Evolutionary conservation across 2,797 vertebrate species (phyloP).

Genomic region (Rhinophrynus dorsalis): DNA sequence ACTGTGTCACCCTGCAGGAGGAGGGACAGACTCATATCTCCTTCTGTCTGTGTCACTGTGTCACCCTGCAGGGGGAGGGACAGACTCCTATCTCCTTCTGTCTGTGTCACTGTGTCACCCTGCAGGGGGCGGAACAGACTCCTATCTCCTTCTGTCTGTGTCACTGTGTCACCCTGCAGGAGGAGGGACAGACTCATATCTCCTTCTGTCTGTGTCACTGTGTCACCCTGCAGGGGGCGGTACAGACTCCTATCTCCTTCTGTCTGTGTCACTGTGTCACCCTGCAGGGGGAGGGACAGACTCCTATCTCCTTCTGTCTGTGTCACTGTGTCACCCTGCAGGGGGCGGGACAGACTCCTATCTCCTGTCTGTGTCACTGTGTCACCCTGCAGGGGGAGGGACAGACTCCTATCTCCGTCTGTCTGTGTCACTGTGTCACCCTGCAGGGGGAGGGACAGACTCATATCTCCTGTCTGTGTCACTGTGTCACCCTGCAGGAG

Average conservation of each 20-base stretch:
- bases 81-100: not conserved
- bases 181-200: not conserved
- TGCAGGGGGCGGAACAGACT: not conserved
- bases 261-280: conserved; percentile 13
- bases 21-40: not conserved
- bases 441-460: not conserved
- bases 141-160: no score
- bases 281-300: not conserved
- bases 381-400: not conserved
- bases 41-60: not conserved
- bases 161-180: no score
- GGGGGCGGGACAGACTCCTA: not conserved
- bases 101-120: conserved; percentile 13
- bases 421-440: conserved; percentile 11
- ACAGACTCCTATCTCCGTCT: no score
- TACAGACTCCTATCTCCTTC: no score
- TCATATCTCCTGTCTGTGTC: no score
- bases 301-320: no score
- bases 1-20: not conserved
- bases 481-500: not conserved
- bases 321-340: no score
- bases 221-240: not conserved
- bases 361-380: not conserved
- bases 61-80: not conserved
- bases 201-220: not conserved